Evolutionary conservation across 1,140 invertebrate species (phyloP).

Genomic region (Drosophila ogumai): DNA sequence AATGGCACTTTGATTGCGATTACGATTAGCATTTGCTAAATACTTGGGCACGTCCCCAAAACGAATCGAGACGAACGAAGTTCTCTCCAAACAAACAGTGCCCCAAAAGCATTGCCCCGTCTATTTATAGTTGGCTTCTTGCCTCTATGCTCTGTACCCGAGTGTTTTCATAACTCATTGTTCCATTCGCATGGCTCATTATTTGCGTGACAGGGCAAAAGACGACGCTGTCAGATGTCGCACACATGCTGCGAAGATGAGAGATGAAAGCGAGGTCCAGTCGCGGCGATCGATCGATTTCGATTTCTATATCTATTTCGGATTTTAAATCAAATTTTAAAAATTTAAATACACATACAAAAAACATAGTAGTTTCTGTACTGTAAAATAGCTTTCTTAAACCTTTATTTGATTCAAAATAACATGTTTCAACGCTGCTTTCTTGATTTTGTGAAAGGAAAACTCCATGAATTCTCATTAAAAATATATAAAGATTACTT

Average conservation of each 20-base stretch:
- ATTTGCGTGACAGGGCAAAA: conserved; percentile 40
- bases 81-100: conserved; percentile 17
- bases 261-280: conserved; percentile 24
- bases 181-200: conserved; percentile 32
- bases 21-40: conserved; percentile 19
- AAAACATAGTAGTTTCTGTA: no score
- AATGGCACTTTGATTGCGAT: conserved; percentile 33
- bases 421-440: no score
- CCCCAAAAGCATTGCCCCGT: not conserved
- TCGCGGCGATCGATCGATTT: not conserved
- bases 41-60: conserved; percentile 26
- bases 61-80: conserved; percentile 3
- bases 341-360: not conserved
- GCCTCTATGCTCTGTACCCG: not conserved
- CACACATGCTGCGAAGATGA: conserved; percentile 31
- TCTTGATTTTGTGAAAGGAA: no score
- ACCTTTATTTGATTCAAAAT: no score
- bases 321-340: not conserved
- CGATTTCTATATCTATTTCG: not conserved
- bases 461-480: no score
- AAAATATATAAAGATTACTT: no score
- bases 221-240: conserved; percentile 31
- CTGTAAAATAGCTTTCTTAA: no score
- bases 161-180: conserved; percentile 38
- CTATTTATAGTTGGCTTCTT: conserved; percentile 24